These are phyloP conservation scores for Hydrocynus forskahlii DNA, from an alignment of 2,797 vertebrate genomes.

Conservation along the genomic window DNA sequence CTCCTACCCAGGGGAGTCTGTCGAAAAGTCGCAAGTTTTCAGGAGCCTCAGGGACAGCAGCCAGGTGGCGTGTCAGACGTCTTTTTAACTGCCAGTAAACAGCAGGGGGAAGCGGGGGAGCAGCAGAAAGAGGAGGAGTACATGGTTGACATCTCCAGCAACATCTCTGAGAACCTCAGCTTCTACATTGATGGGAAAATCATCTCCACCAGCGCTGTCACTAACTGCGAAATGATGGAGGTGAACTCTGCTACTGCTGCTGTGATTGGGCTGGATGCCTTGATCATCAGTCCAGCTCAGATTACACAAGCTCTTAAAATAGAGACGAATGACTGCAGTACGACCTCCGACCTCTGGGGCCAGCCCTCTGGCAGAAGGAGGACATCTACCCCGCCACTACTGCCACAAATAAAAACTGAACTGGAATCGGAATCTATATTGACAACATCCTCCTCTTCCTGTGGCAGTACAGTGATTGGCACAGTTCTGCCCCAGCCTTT, in stretches of 20 bases:
- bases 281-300: conserved; percentile 84
- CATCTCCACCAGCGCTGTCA: conserved; percentile 87
- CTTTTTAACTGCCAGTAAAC: conserved; percentile 35
- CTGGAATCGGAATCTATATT: conserved; percentile 82
- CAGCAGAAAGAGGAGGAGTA: conserved; percentile 80
- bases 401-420: conserved; percentile 92
- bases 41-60: conserved; percentile 69
- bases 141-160: conserved; percentile 92
- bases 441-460: conserved; percentile 78
- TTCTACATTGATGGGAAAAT: conserved; percentile 97
- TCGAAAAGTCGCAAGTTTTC: conserved; percentile 74
- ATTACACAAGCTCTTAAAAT: conserved; percentile 81
- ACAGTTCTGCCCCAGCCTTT: conserved; percentile 76
- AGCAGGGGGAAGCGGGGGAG: conserved; percentile 77
- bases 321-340: conserved; percentile 67
- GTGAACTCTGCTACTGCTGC: conserved; percentile 83
- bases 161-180: conserved; percentile 95
- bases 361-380: conserved; percentile 85
- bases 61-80: conserved; percentile 53
- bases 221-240: conserved; percentile 89
- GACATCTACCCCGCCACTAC: conserved; percentile 89
- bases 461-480: conserved; percentile 66
- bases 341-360: conserved; percentile 78
- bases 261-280: conserved; percentile 86
- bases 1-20: conserved; percentile 80